Evolutionary conservation across 2,888 invertebrate species (phyloP).

Genomic region (Acanthoscelides obtectus): DNA sequence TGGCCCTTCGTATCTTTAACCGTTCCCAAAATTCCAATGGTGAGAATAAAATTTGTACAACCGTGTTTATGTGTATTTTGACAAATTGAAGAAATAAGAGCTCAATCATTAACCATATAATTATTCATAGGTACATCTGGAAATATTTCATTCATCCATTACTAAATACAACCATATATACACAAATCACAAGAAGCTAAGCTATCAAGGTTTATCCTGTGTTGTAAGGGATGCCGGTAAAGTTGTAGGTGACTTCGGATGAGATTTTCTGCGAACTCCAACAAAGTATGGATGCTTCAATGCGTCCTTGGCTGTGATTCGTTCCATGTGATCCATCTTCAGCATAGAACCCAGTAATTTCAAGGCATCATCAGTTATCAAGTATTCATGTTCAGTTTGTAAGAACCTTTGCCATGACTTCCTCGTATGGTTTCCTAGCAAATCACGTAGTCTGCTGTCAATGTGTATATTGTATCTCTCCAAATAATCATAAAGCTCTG

Average conservation of each 20-base stretch:
- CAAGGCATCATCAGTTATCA: conserved; percentile 41
- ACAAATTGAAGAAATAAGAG: no score
- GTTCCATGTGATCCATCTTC: conserved; percentile 42
- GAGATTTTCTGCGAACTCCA: conserved; percentile 26
- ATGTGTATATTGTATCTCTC: conserved; percentile 41
- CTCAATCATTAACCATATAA: no score
- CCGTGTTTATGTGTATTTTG: no score
- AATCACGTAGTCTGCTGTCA: conserved; percentile 30
- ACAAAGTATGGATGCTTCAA: conserved; percentile 42
- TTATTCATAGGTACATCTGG: no score
- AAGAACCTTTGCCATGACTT: conserved; percentile 45
- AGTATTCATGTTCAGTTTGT: conserved; percentile 42
- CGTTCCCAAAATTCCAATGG: no score
- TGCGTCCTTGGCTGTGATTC: conserved; percentile 43
- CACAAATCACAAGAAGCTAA: neutral
- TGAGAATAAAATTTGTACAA: no score
- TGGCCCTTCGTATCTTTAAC: no score
- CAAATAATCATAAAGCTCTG: conserved; percentile 38
- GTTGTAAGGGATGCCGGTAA: neutral
- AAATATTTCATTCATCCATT: no score
- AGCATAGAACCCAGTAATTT: conserved; percentile 41
- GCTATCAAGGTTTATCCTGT: neutral
- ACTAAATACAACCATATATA: neutral
- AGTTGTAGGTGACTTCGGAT: neutral
- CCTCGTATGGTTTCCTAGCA: conserved; percentile 36